These are phyloP conservation scores for Tursiops truncatus DNA, from an alignment of 2,113 vertebrate genomes.

Conservation along the genomic window DNA sequence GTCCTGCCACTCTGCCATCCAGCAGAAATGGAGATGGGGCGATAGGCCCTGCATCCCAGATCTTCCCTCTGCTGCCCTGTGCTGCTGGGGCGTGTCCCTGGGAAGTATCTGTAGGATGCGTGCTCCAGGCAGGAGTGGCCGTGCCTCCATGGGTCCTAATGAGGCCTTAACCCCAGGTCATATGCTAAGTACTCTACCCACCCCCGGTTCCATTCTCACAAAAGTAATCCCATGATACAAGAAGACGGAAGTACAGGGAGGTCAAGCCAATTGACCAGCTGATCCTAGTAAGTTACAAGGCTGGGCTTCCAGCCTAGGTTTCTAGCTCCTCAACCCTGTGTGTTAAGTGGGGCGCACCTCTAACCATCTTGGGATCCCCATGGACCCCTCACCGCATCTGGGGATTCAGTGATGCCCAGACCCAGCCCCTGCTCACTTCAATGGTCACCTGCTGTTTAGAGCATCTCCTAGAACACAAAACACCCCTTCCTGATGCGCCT, in stretches of 20 bases:
- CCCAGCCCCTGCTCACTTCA: too few relatives aligned
- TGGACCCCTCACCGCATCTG: background rate
- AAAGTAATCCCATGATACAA: background rate
- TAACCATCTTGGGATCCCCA: fast-evolving
- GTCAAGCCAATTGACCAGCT: too few relatives aligned
- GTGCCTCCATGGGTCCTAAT: background rate
- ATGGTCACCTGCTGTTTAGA: too few relatives aligned
- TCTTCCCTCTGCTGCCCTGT: too few relatives aligned
- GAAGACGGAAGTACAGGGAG: too few relatives aligned
- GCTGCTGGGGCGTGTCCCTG: too few relatives aligned
- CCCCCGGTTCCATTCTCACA: too few relatives aligned
- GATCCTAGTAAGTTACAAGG: background rate
- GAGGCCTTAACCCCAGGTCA: background rate
- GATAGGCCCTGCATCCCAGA: fast-evolving
- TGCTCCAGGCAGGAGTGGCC: too few relatives aligned
- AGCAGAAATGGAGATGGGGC: fast-evolving
- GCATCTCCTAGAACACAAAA: too few relatives aligned
- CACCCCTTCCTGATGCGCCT: fast-evolving
- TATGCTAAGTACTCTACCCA: fast-evolving
- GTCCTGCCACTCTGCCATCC: too few relatives aligned
- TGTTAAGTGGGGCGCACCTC: background rate
- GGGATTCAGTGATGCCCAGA: background rate
- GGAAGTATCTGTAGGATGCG: fast-evolving
- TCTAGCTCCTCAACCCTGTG: background rate
- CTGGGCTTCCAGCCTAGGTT: background rate